These are phyloP conservation scores for Lophotriccus pileatus DNA, from an alignment of 2,797 vertebrate genomes.

Conservation along the genomic window DNA sequence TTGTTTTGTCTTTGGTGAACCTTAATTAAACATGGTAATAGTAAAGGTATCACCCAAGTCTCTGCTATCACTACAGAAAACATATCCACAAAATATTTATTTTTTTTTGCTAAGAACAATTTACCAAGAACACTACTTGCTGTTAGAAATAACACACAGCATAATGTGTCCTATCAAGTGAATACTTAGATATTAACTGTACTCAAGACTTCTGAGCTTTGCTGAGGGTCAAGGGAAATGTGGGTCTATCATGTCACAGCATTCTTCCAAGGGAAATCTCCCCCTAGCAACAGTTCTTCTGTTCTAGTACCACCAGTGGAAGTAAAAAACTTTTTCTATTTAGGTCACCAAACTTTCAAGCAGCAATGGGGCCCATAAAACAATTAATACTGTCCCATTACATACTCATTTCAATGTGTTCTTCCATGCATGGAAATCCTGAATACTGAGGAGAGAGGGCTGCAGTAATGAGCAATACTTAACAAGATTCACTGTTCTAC, in stretches of 20 bases:
- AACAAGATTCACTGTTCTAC: background rate
- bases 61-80: background rate
- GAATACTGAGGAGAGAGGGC: background rate
- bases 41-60: background rate
- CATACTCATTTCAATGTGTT: background rate
- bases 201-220: background rate
- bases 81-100: background rate
- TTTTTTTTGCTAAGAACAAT: background rate
- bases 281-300: background rate
- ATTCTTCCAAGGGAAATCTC: background rate
- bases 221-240: background rate
- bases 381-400: constrained; percentile 29
- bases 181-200: background rate
- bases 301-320: background rate
- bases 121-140: background rate
- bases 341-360: constrained; percentile 23
- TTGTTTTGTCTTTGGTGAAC: background rate
- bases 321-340: background rate
- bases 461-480: background rate
- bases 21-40: background rate
- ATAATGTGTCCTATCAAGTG: background rate
- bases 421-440: constrained; percentile 10
- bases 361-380: background rate
- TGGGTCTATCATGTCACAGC: background rate
- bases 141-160: background rate